A percentile compares a stretch with the other conserved stretches of the same genome.
Conservation (phyloP, 1,140 invertebrate species). For the Bombus cullumanus region DNA sequence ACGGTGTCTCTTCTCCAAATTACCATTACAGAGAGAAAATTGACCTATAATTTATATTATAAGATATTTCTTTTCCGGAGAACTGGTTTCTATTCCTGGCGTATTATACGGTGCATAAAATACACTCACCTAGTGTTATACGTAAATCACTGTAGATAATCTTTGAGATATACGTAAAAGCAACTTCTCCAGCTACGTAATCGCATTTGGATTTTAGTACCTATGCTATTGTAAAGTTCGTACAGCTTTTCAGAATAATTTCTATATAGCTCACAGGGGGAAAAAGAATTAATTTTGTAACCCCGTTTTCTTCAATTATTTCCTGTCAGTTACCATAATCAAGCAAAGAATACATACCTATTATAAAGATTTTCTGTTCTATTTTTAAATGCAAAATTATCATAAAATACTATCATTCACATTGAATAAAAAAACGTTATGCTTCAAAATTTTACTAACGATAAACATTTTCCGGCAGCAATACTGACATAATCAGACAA, state of each 20-base stretch:
- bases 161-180: constrained; percentile 17
- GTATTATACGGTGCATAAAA: not conserved
- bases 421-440: not conserved
- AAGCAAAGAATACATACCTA: not conserved
- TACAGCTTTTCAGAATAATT: not conserved
- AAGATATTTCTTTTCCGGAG: not conserved
- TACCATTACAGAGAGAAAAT: constrained; percentile 1
- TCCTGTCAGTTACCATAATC: not conserved
- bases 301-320: not conserved
- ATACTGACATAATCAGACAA: not conserved
- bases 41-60: not conserved
- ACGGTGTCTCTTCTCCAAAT: not conserved
- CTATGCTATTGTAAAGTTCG: too few species aligned
- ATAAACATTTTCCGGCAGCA: not conserved
- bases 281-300: not conserved
- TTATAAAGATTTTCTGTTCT: not conserved
- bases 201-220: not conserved
- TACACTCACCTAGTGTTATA: constrained; percentile 2
- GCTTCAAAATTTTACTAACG: not conserved
- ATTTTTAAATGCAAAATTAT: not conserved
- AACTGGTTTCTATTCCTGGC: not conserved
- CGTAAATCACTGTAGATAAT: constrained; percentile 33
- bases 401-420: not conserved
- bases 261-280: not conserved
- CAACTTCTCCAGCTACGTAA: constrained; percentile 12